Base-by-base conservation (phyloP, 2,113 vertebrate genomes). In the Microtus pennsylvanicus region DNA sequence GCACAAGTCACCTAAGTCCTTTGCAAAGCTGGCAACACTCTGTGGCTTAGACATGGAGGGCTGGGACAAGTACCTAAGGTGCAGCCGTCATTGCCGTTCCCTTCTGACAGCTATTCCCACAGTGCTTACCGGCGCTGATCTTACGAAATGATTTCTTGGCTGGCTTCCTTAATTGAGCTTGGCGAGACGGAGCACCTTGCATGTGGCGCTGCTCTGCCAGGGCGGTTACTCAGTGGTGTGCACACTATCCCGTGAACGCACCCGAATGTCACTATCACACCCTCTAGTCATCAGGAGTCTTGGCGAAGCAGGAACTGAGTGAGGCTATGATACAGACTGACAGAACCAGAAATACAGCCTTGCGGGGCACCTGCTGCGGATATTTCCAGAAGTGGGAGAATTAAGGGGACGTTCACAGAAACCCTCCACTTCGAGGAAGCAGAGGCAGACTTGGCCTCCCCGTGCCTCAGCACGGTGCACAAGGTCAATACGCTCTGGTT, bases 131-230 rank as follows among this genome's bases (percentile, higher is more conserved):
- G 93, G 90, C 95, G 89, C 63, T 16, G 90, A 10, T 77, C 93
- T 98, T 98, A 89, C 80, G 92, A 98, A 98, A 98, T 19, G 0
- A n/a, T 35, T 61, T 80, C 94, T 93, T 94, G 72, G 87, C 96
- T 86, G 97, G 98, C 96, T 94, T 96, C 96, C 97, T 96, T 97
- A 97, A 97, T 86, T 97, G 97, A 94, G 96, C 35, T 97, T 97
- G 98, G 97, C 90, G 14, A 85, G 95, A 93, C 91, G 1, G 88
- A 96, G 65, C 0, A 61, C 95, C 95, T 91, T 97, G 95, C 87
- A 86, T 17, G 77, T 85, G 94, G 87, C 94, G 97, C 65, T 95
- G 93, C 67, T 97, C 96, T 65, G 81, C 95, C 92, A 63, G 93
- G 94, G 85, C 33, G 24, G 96, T 98, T 97, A 97, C 97, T 98